These are phyloP conservation scores for Paramisgurnus dabryanus DNA, from an alignment of 2,113 vertebrate genomes.

Conservation along the genomic window DNA sequence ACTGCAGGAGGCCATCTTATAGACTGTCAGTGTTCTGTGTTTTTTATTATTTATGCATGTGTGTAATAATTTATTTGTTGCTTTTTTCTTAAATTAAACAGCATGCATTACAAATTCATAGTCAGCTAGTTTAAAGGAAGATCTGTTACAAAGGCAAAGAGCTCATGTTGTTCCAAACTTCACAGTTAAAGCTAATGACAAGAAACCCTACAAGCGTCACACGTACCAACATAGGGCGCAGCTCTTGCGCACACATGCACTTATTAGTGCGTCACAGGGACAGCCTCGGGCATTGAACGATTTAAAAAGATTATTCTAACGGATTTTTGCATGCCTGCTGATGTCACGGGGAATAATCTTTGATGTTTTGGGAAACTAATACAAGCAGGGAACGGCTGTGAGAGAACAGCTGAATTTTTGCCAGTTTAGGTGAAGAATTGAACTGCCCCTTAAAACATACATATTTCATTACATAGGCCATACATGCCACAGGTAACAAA, in stretches of 20 bases:
- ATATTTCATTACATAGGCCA: conserved; percentile 15
- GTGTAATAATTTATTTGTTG: conserved; percentile 4
- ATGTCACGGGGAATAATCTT: conserved; percentile 24
- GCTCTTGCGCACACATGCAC: background rate
- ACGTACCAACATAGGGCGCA: background rate
- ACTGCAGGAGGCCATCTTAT: conserved; percentile 5
- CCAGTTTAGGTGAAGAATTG: background rate
- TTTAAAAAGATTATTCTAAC: conserved; percentile 30
- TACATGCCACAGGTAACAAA: conserved; percentile 25
- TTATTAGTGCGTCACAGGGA: conserved; percentile 23
- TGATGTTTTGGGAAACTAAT: conserved; percentile 19
- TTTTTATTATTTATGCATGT: conserved; percentile 21
- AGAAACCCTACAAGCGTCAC: conserved; percentile 5
- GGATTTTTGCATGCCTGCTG: conserved; percentile 30
- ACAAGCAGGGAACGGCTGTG: background rate
- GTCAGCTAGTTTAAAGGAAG: conserved; percentile 1
- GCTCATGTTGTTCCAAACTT: background rate
- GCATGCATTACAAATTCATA: conserved; percentile 19
- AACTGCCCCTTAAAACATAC: background rate
- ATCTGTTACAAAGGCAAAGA: conserved; percentile 26
- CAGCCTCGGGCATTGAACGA: conserved; percentile 6
- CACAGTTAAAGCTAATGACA: conserved; percentile 25
- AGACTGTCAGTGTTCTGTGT: background rate
- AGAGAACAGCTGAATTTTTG: background rate
- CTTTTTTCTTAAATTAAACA: conserved; percentile 2